Percentiles rank a stretch among this genome's conserved stretches.
Conservation (phyloP, 2,888 invertebrate species). For the Pyralis farinalis region DNA sequence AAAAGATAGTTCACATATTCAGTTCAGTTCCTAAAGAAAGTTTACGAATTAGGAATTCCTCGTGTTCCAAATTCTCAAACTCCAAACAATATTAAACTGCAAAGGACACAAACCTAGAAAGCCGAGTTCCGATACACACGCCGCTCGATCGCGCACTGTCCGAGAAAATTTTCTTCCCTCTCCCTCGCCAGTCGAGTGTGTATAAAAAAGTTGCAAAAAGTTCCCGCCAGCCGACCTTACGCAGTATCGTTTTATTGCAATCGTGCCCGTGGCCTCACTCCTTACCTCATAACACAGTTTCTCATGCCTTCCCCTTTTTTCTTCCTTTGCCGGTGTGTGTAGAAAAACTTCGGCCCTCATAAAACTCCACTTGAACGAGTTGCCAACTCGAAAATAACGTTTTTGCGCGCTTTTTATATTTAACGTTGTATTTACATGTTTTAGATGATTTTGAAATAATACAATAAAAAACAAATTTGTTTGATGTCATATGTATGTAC, state of each 20-base stretch:
- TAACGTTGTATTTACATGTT: no score
- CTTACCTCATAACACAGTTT: conserved; percentile 80
- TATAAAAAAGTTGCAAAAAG: conserved; percentile 52
- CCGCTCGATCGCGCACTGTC: conserved; percentile 11
- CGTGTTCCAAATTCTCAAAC: no score
- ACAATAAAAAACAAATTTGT: no score
- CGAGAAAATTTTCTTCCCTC: conserved; percentile 41
- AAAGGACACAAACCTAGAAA: not conserved
- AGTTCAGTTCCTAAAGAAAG: no score
- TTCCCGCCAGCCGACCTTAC: conserved; percentile 61
- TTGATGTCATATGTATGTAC: no score
- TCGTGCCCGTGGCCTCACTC: conserved; percentile 67
- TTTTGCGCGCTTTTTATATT: conserved; percentile 3
- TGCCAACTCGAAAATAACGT: conserved; percentile 16
- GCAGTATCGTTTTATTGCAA: conserved; percentile 73
- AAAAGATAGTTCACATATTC: no score
- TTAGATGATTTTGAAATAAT: no score
- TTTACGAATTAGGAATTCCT: no score
- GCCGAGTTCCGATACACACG: not conserved
- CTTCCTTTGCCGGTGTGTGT: conserved; percentile 40
- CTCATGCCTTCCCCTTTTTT: conserved; percentile 43
- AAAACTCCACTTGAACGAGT: conserved; percentile 9
- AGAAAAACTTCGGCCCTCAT: conserved; percentile 26
- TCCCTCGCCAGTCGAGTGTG: conserved; percentile 35
- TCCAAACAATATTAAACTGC: not conserved